These are phyloP conservation scores for Gouania willdenowi DNA, from an alignment of 2,797 vertebrate genomes.

Conservation along the genomic window DNA sequence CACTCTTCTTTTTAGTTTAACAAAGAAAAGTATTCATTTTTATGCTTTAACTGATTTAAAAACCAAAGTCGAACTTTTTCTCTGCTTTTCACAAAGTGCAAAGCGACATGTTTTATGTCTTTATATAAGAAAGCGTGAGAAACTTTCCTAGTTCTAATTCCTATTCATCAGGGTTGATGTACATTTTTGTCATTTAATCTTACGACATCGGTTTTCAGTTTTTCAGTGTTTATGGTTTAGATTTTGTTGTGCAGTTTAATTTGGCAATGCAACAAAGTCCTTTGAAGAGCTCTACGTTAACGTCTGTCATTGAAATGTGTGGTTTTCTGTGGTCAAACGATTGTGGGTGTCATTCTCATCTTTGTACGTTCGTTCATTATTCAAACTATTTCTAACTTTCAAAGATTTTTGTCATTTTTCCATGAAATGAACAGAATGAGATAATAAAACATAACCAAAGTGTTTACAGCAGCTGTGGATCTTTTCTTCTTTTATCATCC, in stretches of 20 bases:
- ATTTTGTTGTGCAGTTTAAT: conserved; percentile 17
- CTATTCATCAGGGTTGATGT: conserved; percentile 6
- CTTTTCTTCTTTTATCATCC: not conserved
- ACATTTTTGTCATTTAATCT: conserved; percentile 8
- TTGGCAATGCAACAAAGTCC: conserved; percentile 15
- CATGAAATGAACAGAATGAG: conserved; percentile 33
- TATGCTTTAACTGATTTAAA: no score
- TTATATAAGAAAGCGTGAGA: no score
- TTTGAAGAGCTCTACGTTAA: not conserved
- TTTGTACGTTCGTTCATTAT: conserved; percentile 34
- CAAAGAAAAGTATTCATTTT: no score
- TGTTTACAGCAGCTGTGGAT: conserved; percentile 1
- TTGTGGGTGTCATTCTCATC: conserved; percentile 19
- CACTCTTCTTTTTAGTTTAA: no score
- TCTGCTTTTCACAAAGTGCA: no score
- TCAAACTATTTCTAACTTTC: conserved; percentile 40
- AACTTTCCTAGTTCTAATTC: conserved; percentile 4
- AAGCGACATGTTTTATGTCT: conserved; percentile 24
- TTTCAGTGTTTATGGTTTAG: conserved; percentile 5
- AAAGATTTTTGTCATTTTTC: conserved; percentile 29
- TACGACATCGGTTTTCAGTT: conserved; percentile 2
- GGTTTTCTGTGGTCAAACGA: conserved; percentile 9
- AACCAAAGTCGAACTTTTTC: conserved; percentile 48
- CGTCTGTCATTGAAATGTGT: conserved; percentile 19
- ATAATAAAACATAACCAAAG: conserved; percentile 47